phyloP scores from a whole-genome alignment of 2,888 invertebrate species.

The Cerastis leucographa region DNA sequence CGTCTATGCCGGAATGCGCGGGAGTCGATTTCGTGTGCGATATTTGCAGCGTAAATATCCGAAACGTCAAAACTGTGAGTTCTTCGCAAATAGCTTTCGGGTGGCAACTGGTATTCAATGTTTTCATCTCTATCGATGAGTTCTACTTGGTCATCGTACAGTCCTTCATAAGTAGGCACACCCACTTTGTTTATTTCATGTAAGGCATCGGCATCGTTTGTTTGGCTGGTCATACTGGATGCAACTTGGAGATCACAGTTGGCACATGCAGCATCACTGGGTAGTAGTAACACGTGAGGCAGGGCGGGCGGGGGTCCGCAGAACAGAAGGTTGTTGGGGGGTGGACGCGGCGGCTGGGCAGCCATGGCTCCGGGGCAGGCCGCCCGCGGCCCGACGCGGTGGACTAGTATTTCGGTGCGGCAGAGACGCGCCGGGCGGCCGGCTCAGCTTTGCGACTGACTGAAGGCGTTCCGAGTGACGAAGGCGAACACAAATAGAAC shows the following conservation, averaged over 20 bases:
- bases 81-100: slow-evolving; percentile 80
- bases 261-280: slow-evolving; percentile 80
- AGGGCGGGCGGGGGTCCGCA: slow-evolving; percentile 87
- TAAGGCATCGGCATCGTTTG: slow-evolving; percentile 81
- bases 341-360: slow-evolving; percentile 88
- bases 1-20: slow-evolving; percentile 77
- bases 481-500: slow-evolving; percentile 90
- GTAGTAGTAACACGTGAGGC: slow-evolving; percentile 88
- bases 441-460: slow-evolving; percentile 89
- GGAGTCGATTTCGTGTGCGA: slow-evolving; percentile 76
- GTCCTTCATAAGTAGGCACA: slow-evolving; percentile 82
- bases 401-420: slow-evolving; percentile 82
- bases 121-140: slow-evolving; percentile 74
- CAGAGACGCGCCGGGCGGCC: slow-evolving; percentile 88
- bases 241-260: slow-evolving; percentile 69
- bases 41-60: slow-evolving; percentile 80
- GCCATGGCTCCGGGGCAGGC: slow-evolving; percentile 86
- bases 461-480: slow-evolving; percentile 90
- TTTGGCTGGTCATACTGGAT: slow-evolving; percentile 75
- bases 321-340: slow-evolving; percentile 89
- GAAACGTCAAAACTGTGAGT: slow-evolving; percentile 87
- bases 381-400: slow-evolving; percentile 84
- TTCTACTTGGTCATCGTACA: slow-evolving; percentile 77
- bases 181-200: slow-evolving; percentile 89
- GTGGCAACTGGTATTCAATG: slow-evolving; percentile 73